These are phyloP conservation scores for Thamnophis elegans DNA, from an alignment of 2,797 vertebrate genomes.

Conservation along the genomic window DNA sequence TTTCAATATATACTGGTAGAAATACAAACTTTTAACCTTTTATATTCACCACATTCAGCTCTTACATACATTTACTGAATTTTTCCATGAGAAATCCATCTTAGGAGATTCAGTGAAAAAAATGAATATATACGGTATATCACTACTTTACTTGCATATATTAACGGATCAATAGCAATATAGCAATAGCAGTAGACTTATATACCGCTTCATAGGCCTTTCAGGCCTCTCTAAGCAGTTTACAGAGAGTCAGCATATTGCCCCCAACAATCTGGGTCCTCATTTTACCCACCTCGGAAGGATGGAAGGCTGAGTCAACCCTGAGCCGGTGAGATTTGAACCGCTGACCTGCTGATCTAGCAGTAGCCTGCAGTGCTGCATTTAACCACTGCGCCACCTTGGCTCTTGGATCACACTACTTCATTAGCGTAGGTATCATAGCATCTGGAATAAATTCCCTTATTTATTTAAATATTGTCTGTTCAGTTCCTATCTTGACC, in stretches of 20 bases:
- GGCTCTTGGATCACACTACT: not conserved
- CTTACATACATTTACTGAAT: not conserved
- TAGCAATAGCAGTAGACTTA: too few species aligned
- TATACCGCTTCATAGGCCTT: too few species aligned
- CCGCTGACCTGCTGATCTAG: too few species aligned
- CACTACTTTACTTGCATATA: not conserved
- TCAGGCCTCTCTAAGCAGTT: too few species aligned
- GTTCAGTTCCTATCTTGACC: not conserved
- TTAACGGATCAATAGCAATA: not conserved
- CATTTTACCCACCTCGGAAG: too few species aligned
- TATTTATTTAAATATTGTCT: not conserved
- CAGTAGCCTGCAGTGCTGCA: too few species aligned
- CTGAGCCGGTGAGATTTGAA: too few species aligned
- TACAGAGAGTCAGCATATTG: too few species aligned
- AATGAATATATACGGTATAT: not conserved
- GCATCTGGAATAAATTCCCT: not conserved
- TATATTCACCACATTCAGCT: not conserved
- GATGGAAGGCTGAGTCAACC: too few species aligned
- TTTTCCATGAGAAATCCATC: not conserved
- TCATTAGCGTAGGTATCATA: not conserved
- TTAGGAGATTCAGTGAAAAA: not conserved
- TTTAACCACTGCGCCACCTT: too few species aligned
- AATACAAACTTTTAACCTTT: not conserved
- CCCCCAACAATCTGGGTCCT: too few species aligned
- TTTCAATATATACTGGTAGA: not conserved